Evolutionary conservation across 2,797 vertebrate species (phyloP).

Genomic region (Syndactyla subalaris): DNA sequence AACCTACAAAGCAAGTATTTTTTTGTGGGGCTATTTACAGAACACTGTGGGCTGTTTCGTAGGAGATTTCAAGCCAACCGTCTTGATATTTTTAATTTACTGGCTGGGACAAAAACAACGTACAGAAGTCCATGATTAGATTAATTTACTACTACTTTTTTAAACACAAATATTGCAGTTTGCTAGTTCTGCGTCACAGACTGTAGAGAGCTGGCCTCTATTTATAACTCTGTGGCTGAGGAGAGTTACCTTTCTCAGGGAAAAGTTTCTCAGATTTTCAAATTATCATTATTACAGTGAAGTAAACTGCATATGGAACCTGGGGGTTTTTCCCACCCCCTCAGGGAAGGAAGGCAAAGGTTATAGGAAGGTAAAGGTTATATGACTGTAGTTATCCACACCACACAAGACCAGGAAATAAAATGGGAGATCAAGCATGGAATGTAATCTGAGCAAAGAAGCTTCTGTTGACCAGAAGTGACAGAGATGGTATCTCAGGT

Average conservation of each 20-base stretch:
- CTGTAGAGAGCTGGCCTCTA: not conserved
- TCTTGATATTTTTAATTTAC: constrained; percentile 26
- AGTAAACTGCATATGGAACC: not conserved
- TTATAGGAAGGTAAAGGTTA: not conserved
- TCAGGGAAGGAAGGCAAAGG: not conserved
- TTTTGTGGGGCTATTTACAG: constrained; percentile 29
- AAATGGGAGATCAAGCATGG: not conserved
- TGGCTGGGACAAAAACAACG: not conserved
- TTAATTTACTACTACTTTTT: constrained; percentile 20
- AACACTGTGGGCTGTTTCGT: constrained; percentile 7
- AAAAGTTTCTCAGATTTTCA: not conserved
- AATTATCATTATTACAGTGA: not conserved
- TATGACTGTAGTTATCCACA: not conserved
- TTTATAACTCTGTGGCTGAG: not conserved
- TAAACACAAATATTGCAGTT: not conserved
- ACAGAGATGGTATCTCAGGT: not conserved
- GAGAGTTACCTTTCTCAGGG: not conserved
- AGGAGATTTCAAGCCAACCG: constrained; percentile 18
- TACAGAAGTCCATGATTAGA: not conserved
- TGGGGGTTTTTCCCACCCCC: not conserved
- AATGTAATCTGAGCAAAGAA: not conserved
- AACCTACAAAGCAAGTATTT: not conserved
- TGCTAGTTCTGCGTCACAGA: not conserved
- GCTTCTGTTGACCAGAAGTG: not conserved
- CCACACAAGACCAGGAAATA: not conserved